Percentiles rank a stretch among this genome's conserved stretches.
phyloP scores from a whole-genome alignment of 1,140 invertebrate species.

The Meteorus sp. region DNA sequence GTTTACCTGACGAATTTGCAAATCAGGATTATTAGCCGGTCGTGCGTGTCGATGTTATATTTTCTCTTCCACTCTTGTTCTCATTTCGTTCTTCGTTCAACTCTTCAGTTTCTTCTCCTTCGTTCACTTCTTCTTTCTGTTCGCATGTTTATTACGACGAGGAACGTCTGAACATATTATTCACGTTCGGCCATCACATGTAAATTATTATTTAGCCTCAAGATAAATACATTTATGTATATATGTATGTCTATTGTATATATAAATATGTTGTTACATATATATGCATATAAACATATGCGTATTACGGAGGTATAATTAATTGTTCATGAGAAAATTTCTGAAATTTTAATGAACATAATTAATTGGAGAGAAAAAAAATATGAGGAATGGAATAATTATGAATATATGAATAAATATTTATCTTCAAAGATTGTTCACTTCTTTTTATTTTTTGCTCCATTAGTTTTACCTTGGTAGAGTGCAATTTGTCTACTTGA shows the following conservation, averaged over 20 bases:
- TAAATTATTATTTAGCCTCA: constrained; percentile 12
- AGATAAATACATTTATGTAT: neutral
- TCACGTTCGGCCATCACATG: neutral
- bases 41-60: constrained; percentile 30
- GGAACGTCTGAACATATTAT: constrained; percentile 4
- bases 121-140: neutral
- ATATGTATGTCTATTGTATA: neutral
- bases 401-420: too few relatives aligned
- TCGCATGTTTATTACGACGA: constrained; percentile 14
- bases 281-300: neutral
- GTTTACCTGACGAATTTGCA: constrained; percentile 16
- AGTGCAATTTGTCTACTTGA: too few relatives aligned
- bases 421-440: too few relatives aligned
- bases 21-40: constrained; percentile 25
- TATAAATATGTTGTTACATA: neutral
- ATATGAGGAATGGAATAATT: too few relatives aligned
- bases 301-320: neutral
- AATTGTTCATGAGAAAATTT: neutral
- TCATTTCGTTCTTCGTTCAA: neutral
- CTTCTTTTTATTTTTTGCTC: too few relatives aligned
- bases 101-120: constrained; percentile 4
- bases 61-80: constrained; percentile 20
- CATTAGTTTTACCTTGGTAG: too few relatives aligned
- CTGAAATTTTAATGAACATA: too few relatives aligned
- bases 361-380: too few relatives aligned